Evolutionary conservation across 2,888 invertebrate species (phyloP), one percentile per base, ranked within the genome.

Genomic region (Drosophila ezoana): DNA sequence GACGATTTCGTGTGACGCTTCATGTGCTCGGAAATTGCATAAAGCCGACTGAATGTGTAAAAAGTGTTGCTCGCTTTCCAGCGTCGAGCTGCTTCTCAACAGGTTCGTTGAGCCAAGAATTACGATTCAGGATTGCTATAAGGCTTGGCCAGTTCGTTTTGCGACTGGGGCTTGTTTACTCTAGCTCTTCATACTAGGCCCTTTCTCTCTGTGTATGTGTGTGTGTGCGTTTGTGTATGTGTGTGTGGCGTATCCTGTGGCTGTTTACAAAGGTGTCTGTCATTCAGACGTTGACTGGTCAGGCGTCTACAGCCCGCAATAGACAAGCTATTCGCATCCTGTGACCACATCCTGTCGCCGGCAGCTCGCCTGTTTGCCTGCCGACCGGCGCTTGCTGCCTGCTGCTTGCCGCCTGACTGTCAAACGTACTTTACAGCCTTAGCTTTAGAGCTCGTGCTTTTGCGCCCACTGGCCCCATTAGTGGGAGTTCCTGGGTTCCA

Each of bases 321-420:
- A 72, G 78, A 65, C 80, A 56, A 72, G 58, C 72, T 54, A 70
- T 77, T 78, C 69, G 76, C 68, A 79, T 81, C 83, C 86, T 83
- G 79, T 87, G 79, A 74, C 86, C 88, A 66, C 86, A 88, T 86
- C 85, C 85, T 86, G 84, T 88, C 71, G 78, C 83, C 80, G 73
- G 70, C 83, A 81, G 65, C 40, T 62, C 53, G 64, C 37, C 64
- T 63, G 64, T 57, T 67, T 61, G 63, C 70, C 63, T 35, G 54
- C 37, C 44, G 35, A 10, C 51, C 45, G 59, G 40, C 65, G 58
- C 71, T 59, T 37, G 43, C 51, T 35, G 18, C 10, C 53, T 45
- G 38, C 51, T 35, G 18, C 10, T 49, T 45, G 38, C 40, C 49
- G 16, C 8, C 44, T 28, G 28, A 28, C 61, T 63, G 62, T 63